phyloP scores from a whole-genome alignment of 1,140 invertebrate species.

The Phocides pigmalion region DNA sequence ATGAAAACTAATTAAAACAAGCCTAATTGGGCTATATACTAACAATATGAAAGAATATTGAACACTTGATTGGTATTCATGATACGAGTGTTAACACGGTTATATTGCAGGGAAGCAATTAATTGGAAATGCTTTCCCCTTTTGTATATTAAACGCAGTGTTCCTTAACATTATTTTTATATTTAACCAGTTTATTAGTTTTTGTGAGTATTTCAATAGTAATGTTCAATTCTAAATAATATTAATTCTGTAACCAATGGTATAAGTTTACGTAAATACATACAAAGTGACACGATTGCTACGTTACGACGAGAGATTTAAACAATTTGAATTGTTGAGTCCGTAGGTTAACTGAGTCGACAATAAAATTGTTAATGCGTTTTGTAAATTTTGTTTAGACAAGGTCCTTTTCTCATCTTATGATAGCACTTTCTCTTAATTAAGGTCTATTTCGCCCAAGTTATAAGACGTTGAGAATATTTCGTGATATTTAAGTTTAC shows the following conservation, averaged over 20 bases:
- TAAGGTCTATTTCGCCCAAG: background rate
- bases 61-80: background rate
- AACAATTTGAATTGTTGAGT: background rate
- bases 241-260: no score
- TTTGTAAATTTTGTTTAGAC: conserved; percentile 2
- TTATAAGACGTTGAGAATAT: conserved; percentile 5
- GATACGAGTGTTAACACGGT: background rate
- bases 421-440: background rate
- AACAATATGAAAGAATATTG: no score
- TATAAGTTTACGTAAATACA: no score
- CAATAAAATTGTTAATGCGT: background rate
- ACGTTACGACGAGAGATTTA: background rate
- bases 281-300: no score
- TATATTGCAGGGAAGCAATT: background rate
- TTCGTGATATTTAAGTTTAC: conserved; percentile 23
- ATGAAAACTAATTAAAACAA: conserved; percentile 10
- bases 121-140: background rate
- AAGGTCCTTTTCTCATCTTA: conserved; percentile 1
- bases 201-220: no score
- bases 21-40: conserved; percentile 1
- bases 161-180: no score
- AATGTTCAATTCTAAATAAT: no score
- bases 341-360: no score
- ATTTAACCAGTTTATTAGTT: no score
- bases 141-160: no score